Conservation (phyloP, 2,888 invertebrate genomes). For the Cheilosia vernalis region DNA sequence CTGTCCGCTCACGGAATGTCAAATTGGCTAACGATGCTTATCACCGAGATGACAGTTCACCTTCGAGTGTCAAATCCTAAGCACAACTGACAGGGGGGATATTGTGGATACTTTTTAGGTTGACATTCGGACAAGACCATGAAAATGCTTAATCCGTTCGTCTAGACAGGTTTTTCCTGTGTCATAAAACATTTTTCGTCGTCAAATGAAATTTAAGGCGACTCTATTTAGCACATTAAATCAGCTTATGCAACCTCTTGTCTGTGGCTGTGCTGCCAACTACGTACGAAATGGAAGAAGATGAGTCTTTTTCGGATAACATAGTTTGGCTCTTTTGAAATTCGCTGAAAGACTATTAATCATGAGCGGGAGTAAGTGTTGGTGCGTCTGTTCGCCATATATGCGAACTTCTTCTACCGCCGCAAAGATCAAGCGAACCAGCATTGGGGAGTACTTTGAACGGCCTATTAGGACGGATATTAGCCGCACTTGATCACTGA, state of each 20-base stretch:
- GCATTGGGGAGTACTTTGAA: slow-evolving; percentile 16
- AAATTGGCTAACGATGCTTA: slow-evolving; percentile 33
- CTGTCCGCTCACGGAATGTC: slow-evolving; percentile 40
- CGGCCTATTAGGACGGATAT: slow-evolving; percentile 48
- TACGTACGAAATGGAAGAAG: slow-evolving; percentile 15
- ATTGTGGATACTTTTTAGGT: slow-evolving; percentile 3
- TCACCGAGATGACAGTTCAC: slow-evolving; percentile 17
- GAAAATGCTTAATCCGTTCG: slow-evolving; percentile 1
- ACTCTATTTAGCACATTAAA: slow-evolving; percentile 6
- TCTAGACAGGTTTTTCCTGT: slow-evolving; percentile 51
- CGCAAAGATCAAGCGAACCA: not conserved
- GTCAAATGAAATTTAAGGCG: slow-evolving; percentile 26
- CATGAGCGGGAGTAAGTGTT: slow-evolving; percentile 32
- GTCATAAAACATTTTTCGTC: slow-evolving; percentile 37
- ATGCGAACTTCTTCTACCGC: not conserved
- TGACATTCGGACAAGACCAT: not conserved
- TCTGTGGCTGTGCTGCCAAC: not conserved
- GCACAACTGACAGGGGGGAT: not conserved
- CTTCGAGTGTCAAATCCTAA: slow-evolving; percentile 27
- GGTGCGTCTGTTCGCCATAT: not conserved
- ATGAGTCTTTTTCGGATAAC: slow-evolving; percentile 30
- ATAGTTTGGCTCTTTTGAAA: slow-evolving; percentile 47
- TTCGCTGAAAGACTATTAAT: slow-evolving; percentile 57
- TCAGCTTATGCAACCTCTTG: not conserved
- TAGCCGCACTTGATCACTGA: slow-evolving; percentile 40